These are phyloP conservation scores for Pheosia gnoma DNA, from an alignment of 2,888 invertebrate species.

Conservation along the genomic window DNA sequence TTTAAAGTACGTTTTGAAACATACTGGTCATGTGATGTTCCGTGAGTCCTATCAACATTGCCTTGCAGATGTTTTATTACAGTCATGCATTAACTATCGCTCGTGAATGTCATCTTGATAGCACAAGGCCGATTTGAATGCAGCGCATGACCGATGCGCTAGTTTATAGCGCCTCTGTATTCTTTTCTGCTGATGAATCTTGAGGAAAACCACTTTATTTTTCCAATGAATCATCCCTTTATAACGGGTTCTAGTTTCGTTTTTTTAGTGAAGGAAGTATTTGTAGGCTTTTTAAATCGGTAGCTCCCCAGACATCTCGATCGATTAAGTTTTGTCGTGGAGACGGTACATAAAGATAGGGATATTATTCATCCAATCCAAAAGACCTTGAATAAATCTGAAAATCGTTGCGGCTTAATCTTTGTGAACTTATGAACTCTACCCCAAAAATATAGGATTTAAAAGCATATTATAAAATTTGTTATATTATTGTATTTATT, in stretches of 20 bases:
- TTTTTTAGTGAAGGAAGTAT: neutral
- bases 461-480: no score
- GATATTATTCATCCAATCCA: neutral
- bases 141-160: neutral
- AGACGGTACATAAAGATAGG: neutral
- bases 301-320: neutral
- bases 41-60: neutral
- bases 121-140: slow-evolving; percentile 5
- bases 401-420: slow-evolving; percentile 2
- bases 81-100: neutral
- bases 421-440: no score
- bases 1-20: no score
- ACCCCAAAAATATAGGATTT: no score
- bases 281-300: neutral
- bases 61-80: neutral
- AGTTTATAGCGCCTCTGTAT: neutral
- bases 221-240: neutral
- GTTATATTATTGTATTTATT: no score
- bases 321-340: neutral
- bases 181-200: slow-evolving; percentile 6
- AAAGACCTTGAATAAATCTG: neutral
- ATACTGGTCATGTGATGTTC: neutral
- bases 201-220: slow-evolving; percentile 9
- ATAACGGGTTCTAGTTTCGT: neutral
- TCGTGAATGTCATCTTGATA: slow-evolving; percentile 7